Evolutionary conservation across 2,797 vertebrate genomes (phyloP), one percentile per base, ranked within the genome.

Genomic region (Coendou prehensilis): DNA sequence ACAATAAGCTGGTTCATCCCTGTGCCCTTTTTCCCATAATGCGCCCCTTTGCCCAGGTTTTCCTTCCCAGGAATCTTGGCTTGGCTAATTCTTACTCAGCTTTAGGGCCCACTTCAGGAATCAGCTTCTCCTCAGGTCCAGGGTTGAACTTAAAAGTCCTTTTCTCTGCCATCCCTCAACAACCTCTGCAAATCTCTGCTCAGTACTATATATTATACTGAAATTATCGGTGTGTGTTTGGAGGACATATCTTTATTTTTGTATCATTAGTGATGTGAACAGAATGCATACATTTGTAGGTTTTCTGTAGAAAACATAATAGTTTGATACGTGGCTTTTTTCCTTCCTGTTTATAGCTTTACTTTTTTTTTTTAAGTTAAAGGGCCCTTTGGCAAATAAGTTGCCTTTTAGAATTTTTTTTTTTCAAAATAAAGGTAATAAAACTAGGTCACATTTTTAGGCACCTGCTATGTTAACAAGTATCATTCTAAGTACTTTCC

Each of bases 61-160:
- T 20, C 9, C 3, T 89, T 90, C 47, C 71, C 6, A 2, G 61
- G 47, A 56, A 50, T 73, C 73, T 89, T 84, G 56, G 54, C 20
- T 71, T 59, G 54, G 14, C 45, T 86, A 41, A 59, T 88, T 92
- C 30, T 91, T 76, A 76, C 18, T 79, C 71, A 52, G 64, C 33
- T 95, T 87, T 81, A 85, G 87, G 59, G 76, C 28, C 17, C 22
- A 73, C 28, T 26, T 75, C 71, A 89, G 61, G 47, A 56, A 61
- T 54, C 56, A 26, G 56, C 91, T 89, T 63, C 59, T 85, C 41
- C 56, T 50, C 45, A 64, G 50, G 82, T 64, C 63, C 33, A 56
- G 37, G 56, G 41, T 76, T 88, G 79, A 69, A 59, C 15, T 96
- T 63, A 37, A 69, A 95, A 88, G 81, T 76, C 63, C 17, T 61